These are phyloP conservation scores for Caenorhabditis plicata DNA, from an alignment of 2,888 invertebrate genomes.

Conservation along the genomic window DNA sequence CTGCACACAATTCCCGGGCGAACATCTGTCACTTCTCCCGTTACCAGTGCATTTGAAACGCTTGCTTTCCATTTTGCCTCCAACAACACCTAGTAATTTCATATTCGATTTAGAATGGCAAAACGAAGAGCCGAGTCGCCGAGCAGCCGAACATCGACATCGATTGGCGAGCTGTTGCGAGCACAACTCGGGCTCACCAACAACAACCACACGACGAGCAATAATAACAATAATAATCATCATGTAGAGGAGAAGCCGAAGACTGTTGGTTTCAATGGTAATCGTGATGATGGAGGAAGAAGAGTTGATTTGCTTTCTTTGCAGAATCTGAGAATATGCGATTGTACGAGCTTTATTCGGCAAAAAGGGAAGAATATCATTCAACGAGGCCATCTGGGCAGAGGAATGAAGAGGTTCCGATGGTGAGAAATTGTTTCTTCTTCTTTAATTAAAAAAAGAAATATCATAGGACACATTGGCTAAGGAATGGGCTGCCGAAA, in stretches of 20 bases:
- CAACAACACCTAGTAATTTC: too few relatives aligned
- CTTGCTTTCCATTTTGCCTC: too few relatives aligned
- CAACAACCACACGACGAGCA: too few relatives aligned
- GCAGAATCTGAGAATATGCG: conserved; percentile 31
- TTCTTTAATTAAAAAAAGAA: not conserved
- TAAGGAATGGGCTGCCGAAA: conserved; percentile 25
- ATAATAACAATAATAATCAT: too few relatives aligned
- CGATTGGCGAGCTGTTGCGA: conserved; percentile 23
- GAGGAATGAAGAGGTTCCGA: conserved; percentile 25
- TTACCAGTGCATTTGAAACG: too few relatives aligned
- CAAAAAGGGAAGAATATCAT: conserved; percentile 21
- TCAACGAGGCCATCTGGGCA: conserved; percentile 27
- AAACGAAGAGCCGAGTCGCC: too few relatives aligned
- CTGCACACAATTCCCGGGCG: too few relatives aligned
- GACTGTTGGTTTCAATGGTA: conserved; percentile 30
- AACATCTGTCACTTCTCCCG: too few relatives aligned
- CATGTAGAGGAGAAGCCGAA: conserved; percentile 31
- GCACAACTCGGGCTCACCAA: conserved; percentile 18
- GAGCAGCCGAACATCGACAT: too few relatives aligned
- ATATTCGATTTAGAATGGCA: too few relatives aligned
- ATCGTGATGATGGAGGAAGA: not conserved
- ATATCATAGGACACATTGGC: conserved; percentile 12
- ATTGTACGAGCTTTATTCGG: conserved; percentile 23
- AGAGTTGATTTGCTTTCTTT: not conserved
- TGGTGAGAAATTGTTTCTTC: conserved; percentile 2